Percentiles rank a stretch among this genome's conserved stretches.
Conservation (phyloP, 2,113 vertebrate species). For the Daphoenositta chrysoptera region DNA sequence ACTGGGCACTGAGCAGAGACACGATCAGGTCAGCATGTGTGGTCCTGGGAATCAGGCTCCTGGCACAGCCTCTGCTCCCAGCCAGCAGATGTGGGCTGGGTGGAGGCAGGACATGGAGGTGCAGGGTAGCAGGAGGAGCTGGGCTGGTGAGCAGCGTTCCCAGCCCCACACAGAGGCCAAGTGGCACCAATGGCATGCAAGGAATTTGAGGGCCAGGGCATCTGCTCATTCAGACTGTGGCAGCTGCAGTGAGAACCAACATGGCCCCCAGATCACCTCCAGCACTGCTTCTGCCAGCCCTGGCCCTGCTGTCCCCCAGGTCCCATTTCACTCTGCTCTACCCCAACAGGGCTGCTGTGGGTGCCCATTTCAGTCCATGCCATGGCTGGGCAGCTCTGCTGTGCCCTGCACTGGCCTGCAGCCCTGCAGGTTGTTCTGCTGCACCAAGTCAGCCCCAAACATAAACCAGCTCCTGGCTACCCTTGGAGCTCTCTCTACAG, state of each 20-base stretch:
- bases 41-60: neutral
- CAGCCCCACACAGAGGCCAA: neutral
- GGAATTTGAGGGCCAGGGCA: neutral
- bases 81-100: accelerated
- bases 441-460: accelerated
- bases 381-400: neutral
- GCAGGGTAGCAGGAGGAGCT: neutral
- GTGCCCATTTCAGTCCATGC: accelerated
- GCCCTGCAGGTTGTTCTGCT: neutral
- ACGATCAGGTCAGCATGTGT: accelerated
- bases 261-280: accelerated
- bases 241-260: neutral
- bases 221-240: neutral
- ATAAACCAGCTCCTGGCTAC: neutral
- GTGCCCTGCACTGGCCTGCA: accelerated
- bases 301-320: accelerated
- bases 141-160: accelerated
- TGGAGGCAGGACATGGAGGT: neutral
- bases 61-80: neutral
- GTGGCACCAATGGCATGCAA: neutral
- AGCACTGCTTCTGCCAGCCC: neutral
- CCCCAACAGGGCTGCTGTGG: accelerated
- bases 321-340: neutral
- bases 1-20: constrained; percentile 81
- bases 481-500: neutral